Conservation (phyloP, 2,797 vertebrate genomes). For the Anomalospiza imberbis region DNA sequence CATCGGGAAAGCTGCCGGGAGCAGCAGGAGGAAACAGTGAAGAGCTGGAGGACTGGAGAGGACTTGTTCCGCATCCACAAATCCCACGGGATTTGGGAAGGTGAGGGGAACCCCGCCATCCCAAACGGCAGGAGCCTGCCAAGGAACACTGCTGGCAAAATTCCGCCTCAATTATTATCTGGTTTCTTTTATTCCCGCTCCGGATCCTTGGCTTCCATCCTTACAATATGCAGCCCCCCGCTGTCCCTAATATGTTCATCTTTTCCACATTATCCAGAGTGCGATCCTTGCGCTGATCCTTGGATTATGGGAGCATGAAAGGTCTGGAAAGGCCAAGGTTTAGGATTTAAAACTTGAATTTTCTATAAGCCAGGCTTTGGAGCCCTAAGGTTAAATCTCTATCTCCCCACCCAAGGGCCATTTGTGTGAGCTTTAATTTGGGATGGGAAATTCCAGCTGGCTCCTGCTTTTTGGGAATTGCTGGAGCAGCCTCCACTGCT, state of each 20-base stretch:
- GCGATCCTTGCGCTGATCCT: neutral
- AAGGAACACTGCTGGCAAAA: neutral
- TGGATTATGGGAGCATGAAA: accelerated
- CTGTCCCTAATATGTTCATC: neutral
- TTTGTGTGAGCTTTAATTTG: neutral
- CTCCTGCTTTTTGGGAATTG: neutral
- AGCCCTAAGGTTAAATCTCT: neutral
- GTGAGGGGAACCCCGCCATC: slow-evolving; percentile 22
- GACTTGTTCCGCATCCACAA: neutral
- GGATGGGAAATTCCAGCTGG: neutral
- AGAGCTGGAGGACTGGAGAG: neutral
- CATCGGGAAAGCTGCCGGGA: slow-evolving; percentile 5
- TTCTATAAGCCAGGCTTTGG: neutral
- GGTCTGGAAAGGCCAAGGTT: neutral
- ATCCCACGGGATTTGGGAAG: neutral
- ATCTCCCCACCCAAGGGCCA: neutral
- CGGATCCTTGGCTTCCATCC: neutral
- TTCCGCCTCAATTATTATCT: neutral
- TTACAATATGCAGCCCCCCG: neutral
- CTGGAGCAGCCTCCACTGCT: neutral
- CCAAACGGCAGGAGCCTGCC: neutral
- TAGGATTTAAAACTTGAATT: neutral
- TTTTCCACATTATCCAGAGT: neutral
- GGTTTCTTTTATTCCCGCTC: slow-evolving; percentile 11
- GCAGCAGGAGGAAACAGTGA: slow-evolving; percentile 31